Percentiles rank a stretch among this genome's conserved stretches.
Evolutionary conservation across 2,113 vertebrate species (phyloP).

Genomic region (Cochlearius cochlearius): DNA sequence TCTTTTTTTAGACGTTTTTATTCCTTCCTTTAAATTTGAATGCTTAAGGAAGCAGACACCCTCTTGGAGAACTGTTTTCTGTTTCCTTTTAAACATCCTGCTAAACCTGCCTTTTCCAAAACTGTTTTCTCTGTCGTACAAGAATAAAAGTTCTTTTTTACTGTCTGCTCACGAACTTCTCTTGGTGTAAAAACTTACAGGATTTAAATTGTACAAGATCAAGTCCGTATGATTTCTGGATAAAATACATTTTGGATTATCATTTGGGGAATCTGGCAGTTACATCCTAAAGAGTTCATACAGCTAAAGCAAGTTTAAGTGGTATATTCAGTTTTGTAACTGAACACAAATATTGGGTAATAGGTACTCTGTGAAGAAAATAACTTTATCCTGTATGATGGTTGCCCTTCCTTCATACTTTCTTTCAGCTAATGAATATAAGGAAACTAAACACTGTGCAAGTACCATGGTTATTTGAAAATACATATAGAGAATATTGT

Average conservation of each 20-base stretch:
- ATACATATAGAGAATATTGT: neutral
- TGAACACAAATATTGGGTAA: neutral
- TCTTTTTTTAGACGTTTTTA: neutral
- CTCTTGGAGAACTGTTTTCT: neutral
- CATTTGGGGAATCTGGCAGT: neutral
- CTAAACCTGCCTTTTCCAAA: neutral
- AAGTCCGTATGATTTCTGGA: neutral
- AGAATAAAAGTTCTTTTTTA: neutral
- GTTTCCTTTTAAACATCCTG: neutral
- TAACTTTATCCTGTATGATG: neutral
- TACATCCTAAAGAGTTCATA: neutral
- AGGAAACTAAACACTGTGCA: neutral
- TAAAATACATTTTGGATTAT: neutral
- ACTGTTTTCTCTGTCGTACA: neutral
- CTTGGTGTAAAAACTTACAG: neutral
- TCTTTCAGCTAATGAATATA: neutral
- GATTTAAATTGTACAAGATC: neutral
- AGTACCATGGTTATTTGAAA: neutral
- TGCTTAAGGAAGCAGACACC: neutral
- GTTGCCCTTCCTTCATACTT: neutral
- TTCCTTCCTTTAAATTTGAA: neutral
- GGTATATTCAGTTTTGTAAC: neutral
- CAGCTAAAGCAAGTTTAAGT: neutral
- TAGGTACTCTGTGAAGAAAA: neutral
- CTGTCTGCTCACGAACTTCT: neutral